Percentiles rank a stretch among this genome's conserved stretches.
Evolutionary conservation across 2,797 vertebrate species (phyloP).

Genomic region (Hemitrygon akajei): DNA sequence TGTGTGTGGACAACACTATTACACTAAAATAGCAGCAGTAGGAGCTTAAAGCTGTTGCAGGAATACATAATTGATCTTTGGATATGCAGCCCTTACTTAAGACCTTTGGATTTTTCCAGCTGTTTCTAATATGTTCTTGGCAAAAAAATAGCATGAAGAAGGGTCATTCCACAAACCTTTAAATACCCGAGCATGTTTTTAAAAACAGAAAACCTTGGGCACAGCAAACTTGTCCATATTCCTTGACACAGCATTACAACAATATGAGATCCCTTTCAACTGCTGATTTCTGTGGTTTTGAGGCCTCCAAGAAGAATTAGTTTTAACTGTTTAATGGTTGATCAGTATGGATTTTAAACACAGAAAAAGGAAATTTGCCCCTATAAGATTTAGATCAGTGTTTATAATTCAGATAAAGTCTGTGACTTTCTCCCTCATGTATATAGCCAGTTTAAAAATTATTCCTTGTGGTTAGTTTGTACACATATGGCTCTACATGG

Average conservation of each 20-base stretch:
- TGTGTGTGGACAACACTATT: conserved; percentile 50
- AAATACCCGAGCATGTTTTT: conserved; percentile 44
- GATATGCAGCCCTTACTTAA: conserved; percentile 54
- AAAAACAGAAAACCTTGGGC: conserved; percentile 43
- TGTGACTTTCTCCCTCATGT: neutral
- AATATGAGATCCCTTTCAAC: conserved; percentile 41
- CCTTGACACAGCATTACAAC: conserved; percentile 43
- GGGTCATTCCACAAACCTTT: conserved; percentile 51
- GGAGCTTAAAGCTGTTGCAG: conserved; percentile 44
- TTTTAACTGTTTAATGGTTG: neutral
- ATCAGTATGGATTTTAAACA: neutral
- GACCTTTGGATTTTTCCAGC: conserved; percentile 63
- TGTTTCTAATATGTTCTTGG: conserved; percentile 69
- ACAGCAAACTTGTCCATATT: conserved; percentile 45
- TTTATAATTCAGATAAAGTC: neutral
- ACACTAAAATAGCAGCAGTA: conserved; percentile 47
- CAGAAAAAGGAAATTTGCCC: neutral
- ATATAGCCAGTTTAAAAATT: neutral
- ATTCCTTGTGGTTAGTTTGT: neutral
- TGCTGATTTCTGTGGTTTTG: conserved; percentile 64
- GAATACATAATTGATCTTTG: conserved; percentile 47
- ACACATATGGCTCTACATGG: neutral
- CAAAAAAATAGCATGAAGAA: conserved; percentile 61
- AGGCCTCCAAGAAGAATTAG: conserved; percentile 48
- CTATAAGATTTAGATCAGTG: neutral